Evolutionary conservation across 2,113 vertebrate genomes (phyloP), one percentile per base, ranked within the genome.

Genomic region (Rhinoderma darwinii): DNA sequence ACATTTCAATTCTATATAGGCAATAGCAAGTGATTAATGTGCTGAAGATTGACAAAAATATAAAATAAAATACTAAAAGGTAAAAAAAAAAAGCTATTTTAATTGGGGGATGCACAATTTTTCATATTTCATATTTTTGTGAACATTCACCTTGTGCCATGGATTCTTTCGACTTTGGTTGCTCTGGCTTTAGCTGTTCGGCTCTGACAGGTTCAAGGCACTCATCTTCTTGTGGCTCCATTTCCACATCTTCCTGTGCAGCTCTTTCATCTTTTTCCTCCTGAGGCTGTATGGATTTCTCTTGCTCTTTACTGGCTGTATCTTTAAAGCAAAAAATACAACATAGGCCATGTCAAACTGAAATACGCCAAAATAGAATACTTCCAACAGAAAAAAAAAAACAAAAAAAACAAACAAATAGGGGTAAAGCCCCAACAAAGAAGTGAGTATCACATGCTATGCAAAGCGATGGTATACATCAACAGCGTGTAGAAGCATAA

Each of bases 241-340:
- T 91, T 82, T 99, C 96, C 95, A 96, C 95, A 78, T 92, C 89
- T 18, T 89, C 56, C 44, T 96, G 94, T 84, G 96, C 92, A 10
- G 92, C 87, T 0, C 51, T 51, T 27, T 95, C 93, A 75, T 95
- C 91, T 14, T 94, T 91, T 81, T 93, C 92, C 68, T 92, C 86
- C 68, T 89, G 89, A 37, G 93, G 89, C 37, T 92, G 89, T 11
- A 92, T 51, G 41, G 91, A 90, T 78, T 94, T 96, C 88, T 98
- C 96, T 86, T 99, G 98, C 43, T 99, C 97, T 50, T 93, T 91
- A 73, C 92, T 99, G 84, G 97, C 98, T 50, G 94, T 96, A 90
- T 99, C 98, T 99, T 86, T 43, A 83, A 10, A 84, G 77, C 84
- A 54, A 7, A 20, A 10, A 47, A 78, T 18, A 63, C 77, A 39